Percentiles rank a stretch among this genome's conserved stretches.
Evolutionary conservation across 2,797 vertebrate genomes (phyloP).

Genomic region (Brachymystax lenok): DNA sequence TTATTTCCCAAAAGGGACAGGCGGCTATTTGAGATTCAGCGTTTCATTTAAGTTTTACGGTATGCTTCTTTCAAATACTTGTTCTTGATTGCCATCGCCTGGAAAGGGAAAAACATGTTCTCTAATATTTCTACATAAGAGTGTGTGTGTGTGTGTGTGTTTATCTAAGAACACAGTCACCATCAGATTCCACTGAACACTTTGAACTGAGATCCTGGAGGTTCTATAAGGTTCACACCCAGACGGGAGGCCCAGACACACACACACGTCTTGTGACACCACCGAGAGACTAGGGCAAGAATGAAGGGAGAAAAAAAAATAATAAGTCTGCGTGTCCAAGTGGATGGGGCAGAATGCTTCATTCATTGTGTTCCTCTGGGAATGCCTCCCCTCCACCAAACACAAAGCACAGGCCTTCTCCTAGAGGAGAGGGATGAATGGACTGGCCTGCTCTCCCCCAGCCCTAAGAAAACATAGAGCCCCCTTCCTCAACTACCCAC

Average conservation of each 20-base stretch:
- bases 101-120: not conserved
- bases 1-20: too few species aligned
- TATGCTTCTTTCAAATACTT: not conserved
- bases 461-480: constrained; percentile 91
- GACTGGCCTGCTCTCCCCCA: constrained; percentile 82
- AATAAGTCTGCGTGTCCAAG: constrained; percentile 84
- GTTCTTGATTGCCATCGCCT: not conserved
- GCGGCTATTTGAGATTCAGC: too few species aligned
- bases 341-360: constrained; percentile 81
- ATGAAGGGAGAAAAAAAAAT: constrained; percentile 80
- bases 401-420: constrained; percentile 85
- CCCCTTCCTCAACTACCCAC: constrained; percentile 82
- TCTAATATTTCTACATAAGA: not conserved
- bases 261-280: constrained; percentile 52
- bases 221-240: constrained; percentile 37
- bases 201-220: not conserved
- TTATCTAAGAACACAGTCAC: not conserved
- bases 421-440: constrained; percentile 82
- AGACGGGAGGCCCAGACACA: constrained; percentile 18
- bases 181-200: not conserved
- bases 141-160: constrained; percentile 3
- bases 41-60: not conserved
- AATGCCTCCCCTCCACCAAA: constrained; percentile 87
- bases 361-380: constrained; percentile 97
- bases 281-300: constrained; percentile 24